Conservation (phyloP, 2,797 vertebrate genomes). For the Myripristis murdjan region DNA sequence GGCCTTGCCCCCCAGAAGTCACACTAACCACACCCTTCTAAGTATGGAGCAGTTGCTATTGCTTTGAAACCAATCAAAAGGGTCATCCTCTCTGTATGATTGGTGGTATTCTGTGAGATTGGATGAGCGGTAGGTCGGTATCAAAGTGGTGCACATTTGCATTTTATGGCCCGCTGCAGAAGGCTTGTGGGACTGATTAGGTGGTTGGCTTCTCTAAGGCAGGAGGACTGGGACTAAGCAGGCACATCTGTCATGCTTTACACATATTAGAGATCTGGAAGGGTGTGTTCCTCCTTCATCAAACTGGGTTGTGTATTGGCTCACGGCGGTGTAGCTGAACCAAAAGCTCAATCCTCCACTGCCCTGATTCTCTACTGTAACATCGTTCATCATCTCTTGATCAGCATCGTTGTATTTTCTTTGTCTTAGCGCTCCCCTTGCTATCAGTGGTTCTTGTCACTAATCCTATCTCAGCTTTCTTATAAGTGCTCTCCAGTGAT, state of each 20-base stretch:
- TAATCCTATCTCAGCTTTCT: constrained; percentile 62
- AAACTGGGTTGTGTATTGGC: constrained; percentile 1
- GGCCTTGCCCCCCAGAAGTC: constrained; percentile 1
- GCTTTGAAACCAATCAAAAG: constrained; percentile 27
- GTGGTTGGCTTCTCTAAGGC: constrained; percentile 59
- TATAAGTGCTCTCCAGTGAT: constrained; percentile 55
- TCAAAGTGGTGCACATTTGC: constrained; percentile 83
- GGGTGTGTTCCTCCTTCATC: constrained; percentile 9
- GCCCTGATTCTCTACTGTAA: neutral
- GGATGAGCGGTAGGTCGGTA: constrained; percentile 44
- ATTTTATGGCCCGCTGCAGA: constrained; percentile 87
- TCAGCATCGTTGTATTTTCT: constrained; percentile 18
- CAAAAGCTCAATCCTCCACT: constrained; percentile 23
- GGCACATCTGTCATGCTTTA: constrained; percentile 60
- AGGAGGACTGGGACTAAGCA: constrained; percentile 20
- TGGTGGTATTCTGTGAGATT: constrained; percentile 36
- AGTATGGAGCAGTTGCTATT: neutral
- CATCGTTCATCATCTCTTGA: constrained; percentile 44
- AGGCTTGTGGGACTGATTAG: constrained; percentile 78
- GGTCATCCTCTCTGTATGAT: constrained; percentile 26
- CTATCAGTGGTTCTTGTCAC: constrained; percentile 18
- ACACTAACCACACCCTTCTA: constrained; percentile 20
- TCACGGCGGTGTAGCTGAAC: neutral
- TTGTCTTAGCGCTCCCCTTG: constrained; percentile 29
- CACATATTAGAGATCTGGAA: constrained; percentile 15